These are phyloP conservation scores for Tamias sibiricus DNA, from an alignment of 2,113 vertebrate genomes.

Conservation along the genomic window DNA sequence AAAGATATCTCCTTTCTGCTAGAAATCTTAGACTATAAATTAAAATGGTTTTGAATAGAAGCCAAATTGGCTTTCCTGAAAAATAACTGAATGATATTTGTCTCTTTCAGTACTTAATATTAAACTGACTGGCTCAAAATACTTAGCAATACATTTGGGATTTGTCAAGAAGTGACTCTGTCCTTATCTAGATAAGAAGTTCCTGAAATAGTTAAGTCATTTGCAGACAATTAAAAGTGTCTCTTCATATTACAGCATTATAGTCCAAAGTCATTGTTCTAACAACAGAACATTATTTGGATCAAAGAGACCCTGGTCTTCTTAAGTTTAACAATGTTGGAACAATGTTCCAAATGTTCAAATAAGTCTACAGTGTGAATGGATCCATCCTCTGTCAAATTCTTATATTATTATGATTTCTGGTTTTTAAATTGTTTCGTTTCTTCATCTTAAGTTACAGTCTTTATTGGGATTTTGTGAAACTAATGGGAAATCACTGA, in stretches of 20 bases:
- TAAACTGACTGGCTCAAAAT: neutral
- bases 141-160: neutral
- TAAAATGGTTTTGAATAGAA: neutral
- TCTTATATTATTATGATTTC: neutral
- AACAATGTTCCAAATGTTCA: neutral
- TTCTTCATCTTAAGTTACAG: neutral
- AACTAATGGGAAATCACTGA: neutral
- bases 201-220: neutral
- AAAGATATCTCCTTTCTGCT: neutral
- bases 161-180: neutral
- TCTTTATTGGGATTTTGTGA: neutral
- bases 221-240: neutral
- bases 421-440: neutral
- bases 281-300: neutral
- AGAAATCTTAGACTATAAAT: neutral
- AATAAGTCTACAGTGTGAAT: neutral
- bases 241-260: neutral
- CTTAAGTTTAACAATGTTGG: neutral
- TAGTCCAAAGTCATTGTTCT: neutral
- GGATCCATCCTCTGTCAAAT: neutral
- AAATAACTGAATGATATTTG: neutral
- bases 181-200: neutral
- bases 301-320: neutral
- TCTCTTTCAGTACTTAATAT: neutral
- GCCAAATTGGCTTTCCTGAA: neutral